A percentile compares a stretch with the other conserved stretches of the same genome.
These are phyloP conservation scores for Dipodomys spectabilis DNA, from an alignment of 2,113 vertebrate genomes.

Conservation along the genomic window DNA sequence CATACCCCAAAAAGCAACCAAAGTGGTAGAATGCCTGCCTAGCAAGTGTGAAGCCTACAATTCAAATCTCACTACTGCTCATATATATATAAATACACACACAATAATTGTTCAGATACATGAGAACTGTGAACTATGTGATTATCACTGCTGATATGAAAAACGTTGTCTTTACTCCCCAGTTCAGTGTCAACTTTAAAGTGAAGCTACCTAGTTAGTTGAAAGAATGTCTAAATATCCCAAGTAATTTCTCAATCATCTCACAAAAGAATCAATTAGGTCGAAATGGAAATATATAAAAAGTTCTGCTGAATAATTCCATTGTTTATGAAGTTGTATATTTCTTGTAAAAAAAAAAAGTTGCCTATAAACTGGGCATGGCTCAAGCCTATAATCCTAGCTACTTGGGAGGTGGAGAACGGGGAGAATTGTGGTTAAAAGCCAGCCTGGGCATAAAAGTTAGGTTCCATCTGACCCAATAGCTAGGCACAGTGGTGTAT, in stretches of 20 bases:
- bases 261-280: neutral
- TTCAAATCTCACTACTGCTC: too few species aligned
- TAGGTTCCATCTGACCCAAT: too few species aligned
- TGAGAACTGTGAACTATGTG: neutral
- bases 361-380: neutral
- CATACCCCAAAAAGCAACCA: too few species aligned
- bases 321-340: slow-evolving; percentile 17
- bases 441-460: too few species aligned
- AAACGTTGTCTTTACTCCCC: slow-evolving; percentile 5
- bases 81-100: too few species aligned
- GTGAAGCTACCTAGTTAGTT: neutral
- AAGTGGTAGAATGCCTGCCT: too few species aligned
- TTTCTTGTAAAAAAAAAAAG: neutral
- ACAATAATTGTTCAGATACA: neutral
- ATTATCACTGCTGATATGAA: neutral
- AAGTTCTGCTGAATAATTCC: neutral
- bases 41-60: too few species aligned
- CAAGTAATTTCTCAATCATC: slow-evolving; percentile 11
- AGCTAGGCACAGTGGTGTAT: too few species aligned
- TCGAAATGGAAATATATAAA: slow-evolving; percentile 41
- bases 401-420: too few species aligned
- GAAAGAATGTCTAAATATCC: slow-evolving; percentile 20
- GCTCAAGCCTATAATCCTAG: too few species aligned
- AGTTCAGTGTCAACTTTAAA: slow-evolving; percentile 40
- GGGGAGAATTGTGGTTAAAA: too few species aligned